Evolutionary conservation across 2,113 vertebrate genomes (phyloP).

Genomic region (Bostrychus sinensis): DNA sequence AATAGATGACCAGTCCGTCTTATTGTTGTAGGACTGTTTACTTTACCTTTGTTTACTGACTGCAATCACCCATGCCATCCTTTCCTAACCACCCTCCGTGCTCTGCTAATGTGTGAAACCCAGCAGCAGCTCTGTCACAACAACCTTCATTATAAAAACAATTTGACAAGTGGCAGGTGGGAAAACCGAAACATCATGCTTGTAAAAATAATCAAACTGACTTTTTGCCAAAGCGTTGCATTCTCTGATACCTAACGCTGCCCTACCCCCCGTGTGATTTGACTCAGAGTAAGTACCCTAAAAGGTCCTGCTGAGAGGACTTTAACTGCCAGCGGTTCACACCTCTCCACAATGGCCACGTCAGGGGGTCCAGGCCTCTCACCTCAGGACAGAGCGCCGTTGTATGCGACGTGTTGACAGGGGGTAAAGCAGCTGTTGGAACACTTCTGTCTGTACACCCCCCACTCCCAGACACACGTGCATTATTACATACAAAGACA

Average conservation of each 20-base stretch:
- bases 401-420: conserved; percentile 49
- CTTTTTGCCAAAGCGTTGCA: conserved; percentile 14
- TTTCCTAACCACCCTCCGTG: not conserved
- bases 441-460: conserved; percentile 49
- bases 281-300: conserved; percentile 32
- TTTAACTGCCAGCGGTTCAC: conserved; percentile 71
- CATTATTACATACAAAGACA: conserved; percentile 26
- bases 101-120: conserved; percentile 31
- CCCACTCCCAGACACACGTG: conserved; percentile 20
- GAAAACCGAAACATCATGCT: conserved; percentile 35
- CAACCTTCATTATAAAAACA: conserved; percentile 12
- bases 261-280: conserved; percentile 26
- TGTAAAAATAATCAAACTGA: conserved; percentile 33
- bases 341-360: conserved; percentile 70
- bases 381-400: conserved; percentile 69
- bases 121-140: conserved; percentile 33
- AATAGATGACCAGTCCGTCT: not conserved
- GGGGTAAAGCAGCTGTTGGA: conserved; percentile 64
- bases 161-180: conserved; percentile 39
- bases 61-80: not conserved
- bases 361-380: conserved; percentile 66
- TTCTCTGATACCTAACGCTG: conserved; percentile 44
- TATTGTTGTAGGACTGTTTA: not conserved
- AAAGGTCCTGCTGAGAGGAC: conserved; percentile 46
- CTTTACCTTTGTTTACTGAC: not conserved